These are phyloP conservation scores for Mobula birostris DNA, from an alignment of 2,113 vertebrate genomes.

Conservation along the genomic window DNA sequence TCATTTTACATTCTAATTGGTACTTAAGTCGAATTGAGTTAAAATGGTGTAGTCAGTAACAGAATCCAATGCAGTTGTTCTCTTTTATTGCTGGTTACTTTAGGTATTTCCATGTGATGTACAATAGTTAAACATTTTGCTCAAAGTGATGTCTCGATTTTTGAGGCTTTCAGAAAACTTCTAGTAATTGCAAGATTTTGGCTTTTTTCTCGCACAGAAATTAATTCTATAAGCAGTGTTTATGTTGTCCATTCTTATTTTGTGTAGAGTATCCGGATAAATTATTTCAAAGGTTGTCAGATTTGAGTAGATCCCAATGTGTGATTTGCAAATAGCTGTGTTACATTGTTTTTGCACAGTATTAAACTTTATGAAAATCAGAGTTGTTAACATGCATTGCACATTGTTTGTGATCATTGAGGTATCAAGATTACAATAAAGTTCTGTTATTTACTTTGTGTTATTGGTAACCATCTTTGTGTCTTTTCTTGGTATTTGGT, in stretches of 20 bases:
- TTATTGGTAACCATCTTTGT: neutral
- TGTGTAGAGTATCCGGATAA: neutral
- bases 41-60: neutral
- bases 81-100: neutral
- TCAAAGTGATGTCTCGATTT: neutral
- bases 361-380: neutral
- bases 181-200: neutral
- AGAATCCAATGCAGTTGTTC: neutral
- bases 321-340: too few relatives aligned
- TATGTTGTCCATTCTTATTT: conserved; percentile 12
- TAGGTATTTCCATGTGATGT: neutral
- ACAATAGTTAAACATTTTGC: neutral
- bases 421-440: conserved; percentile 13
- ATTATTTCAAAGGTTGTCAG: neutral
- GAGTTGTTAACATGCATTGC: neutral
- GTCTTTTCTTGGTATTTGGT: neutral
- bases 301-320: neutral
- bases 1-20: neutral
- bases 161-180: neutral
- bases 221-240: neutral
- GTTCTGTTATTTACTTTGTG: neutral
- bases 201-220: neutral
- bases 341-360: neutral
- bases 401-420: neutral
- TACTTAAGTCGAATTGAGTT: neutral